Evolutionary conservation across 2,888 invertebrate genomes (phyloP).

Genomic region (Lasiommata megera): DNA sequence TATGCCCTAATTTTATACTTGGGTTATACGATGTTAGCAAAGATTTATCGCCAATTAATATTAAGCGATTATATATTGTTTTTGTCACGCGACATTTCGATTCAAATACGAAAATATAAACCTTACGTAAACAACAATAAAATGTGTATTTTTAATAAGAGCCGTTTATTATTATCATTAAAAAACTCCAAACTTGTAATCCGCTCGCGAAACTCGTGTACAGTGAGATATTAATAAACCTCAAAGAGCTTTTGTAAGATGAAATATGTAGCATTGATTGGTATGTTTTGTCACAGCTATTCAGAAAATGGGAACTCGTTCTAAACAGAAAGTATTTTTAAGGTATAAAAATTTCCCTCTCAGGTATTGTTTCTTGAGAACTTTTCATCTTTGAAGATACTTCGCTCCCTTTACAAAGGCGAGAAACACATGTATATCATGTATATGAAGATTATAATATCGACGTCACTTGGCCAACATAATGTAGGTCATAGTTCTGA

Average conservation of each 20-base stretch:
- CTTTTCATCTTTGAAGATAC: slow-evolving; percentile 32
- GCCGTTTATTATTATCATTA: background rate
- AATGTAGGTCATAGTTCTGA: background rate
- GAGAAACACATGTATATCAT: slow-evolving; percentile 11
- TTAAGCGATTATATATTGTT: slow-evolving; percentile 21
- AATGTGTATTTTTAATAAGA: no score
- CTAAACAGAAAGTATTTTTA: slow-evolving; percentile 28
- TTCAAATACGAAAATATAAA: no score
- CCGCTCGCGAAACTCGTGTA: background rate
- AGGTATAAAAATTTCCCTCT: slow-evolving; percentile 27
- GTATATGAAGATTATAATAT: background rate
- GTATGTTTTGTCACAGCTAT: slow-evolving; percentile 18
- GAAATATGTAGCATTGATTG: slow-evolving; percentile 13
- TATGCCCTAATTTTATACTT: slow-evolving; percentile 14
- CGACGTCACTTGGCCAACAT: background rate
- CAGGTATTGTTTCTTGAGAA: slow-evolving; percentile 32
- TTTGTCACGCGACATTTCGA: slow-evolving; percentile 24
- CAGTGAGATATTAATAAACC: background rate
- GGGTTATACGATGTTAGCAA: slow-evolving; percentile 16
- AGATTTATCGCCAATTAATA: slow-evolving; percentile 23
- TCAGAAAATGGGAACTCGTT: slow-evolving; percentile 23
- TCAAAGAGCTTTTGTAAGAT: slow-evolving; percentile 1
- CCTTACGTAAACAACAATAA: no score
- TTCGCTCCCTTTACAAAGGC: slow-evolving; percentile 25
- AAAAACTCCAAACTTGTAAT: background rate